Conservation (phyloP, 2,797 vertebrate species). For the Hemibagrus guttatus region DNA sequence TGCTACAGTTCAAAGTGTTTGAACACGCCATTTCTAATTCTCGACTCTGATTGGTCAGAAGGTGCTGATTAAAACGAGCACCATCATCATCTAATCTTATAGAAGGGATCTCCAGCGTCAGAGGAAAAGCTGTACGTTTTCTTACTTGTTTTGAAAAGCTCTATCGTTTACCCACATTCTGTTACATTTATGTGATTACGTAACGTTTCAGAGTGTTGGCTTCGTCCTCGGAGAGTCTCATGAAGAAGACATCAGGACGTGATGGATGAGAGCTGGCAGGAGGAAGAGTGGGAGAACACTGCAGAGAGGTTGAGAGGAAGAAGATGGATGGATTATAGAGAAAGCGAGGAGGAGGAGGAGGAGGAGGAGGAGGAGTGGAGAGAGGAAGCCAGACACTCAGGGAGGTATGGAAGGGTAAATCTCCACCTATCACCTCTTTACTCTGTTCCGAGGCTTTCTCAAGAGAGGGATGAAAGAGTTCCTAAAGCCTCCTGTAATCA, state of each 20-base stretch:
- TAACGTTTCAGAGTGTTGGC: neutral
- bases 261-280: slow-evolving; percentile 40
- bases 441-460: slow-evolving; percentile 39
- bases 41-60: neutral
- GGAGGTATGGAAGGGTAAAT: slow-evolving; percentile 26
- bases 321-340: neutral
- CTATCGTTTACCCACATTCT: too few species aligned
- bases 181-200: too few species aligned
- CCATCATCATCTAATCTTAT: neutral
- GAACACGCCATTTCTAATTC: neutral
- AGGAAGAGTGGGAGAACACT: neutral
- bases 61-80: neutral
- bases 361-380: neutral
- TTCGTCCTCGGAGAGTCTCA: neutral
- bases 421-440: slow-evolving; percentile 38
- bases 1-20: neutral
- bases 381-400: neutral
- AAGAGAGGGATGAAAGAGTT: slow-evolving; percentile 52
- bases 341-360: neutral
- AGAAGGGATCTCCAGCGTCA: neutral
- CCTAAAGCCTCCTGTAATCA: slow-evolving; percentile 42
- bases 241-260: slow-evolving; percentile 39
- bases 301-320: neutral
- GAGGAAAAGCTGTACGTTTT: neutral
- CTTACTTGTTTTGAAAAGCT: neutral